Base-by-base conservation (phyloP, 2,888 invertebrate species). In the Suillia variegata region DNA sequence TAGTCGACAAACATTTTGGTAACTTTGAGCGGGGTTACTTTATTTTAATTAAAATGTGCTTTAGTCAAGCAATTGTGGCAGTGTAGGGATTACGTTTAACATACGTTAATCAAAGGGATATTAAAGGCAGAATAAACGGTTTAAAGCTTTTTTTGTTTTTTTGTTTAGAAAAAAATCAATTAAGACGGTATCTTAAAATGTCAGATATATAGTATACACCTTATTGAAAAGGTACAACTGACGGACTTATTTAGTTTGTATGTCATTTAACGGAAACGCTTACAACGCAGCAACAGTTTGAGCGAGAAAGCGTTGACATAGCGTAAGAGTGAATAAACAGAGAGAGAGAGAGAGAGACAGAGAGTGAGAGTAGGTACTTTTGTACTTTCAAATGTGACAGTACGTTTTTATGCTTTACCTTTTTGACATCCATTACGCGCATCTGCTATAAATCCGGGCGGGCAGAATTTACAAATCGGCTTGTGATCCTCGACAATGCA, bases 401-500 rank as follows among this genome's bases (percentile, higher is more conserved):
- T 67, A 77, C 70, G 65, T 72, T n/a, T n/a, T 69, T 73, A 81
- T 83, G 72, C 73, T 86, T 94, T 95, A 95, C 95, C 94, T 94
- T 94, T 93, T 85, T 92, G 89, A 87, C 95, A 96, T 91, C 94
- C 94, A 86, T 91, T 91, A 87, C 90, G 90, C 82, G 92, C 88
- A 85, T 95, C 94, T 84, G 92, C 90, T 85, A 90, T 90, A 87
- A 91, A 95, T 86, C 94, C 96, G 84, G 88, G 88, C 80, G 95
- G 94, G 87, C 96, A 96, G 88, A 93, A 94, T 89, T 94, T 93
- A 91, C 96, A 96, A 84, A 92, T 90, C 74, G 95, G 92, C 85
- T 91, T 93, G 86, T 96, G 96, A 84, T 94, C 93, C 88, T 94
- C 93, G 76, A 94, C 94, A 84, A 90, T 91, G 86, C 96, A 96